Percentiles rank a stretch among this genome's conserved stretches.
Conservation (phyloP, 2,797 vertebrate genomes). For the Thamnophis elegans region DNA sequence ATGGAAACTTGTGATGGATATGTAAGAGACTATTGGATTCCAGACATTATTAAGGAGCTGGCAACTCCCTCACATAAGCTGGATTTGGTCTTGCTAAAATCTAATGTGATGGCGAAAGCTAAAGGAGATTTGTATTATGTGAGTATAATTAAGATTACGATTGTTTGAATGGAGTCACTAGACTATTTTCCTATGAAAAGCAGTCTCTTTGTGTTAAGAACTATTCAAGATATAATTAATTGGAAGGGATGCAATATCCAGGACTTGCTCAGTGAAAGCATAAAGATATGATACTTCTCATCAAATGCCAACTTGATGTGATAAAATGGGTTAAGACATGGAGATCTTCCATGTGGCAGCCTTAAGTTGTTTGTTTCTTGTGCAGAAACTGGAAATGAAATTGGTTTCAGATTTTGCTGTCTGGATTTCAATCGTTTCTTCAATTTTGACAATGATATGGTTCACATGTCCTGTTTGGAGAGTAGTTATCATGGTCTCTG, state of each 20-base stretch:
- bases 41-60: background rate
- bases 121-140: background rate
- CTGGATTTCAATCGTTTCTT: background rate
- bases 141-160: background rate
- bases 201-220: background rate
- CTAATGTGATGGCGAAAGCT: background rate
- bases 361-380: background rate
- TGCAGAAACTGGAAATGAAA: background rate
- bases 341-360: background rate
- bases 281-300: background rate
- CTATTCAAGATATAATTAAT: background rate
- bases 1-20: background rate
- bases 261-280: background rate
- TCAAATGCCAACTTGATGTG: background rate
- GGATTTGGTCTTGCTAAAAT: background rate
- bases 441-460: background rate
- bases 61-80: background rate
- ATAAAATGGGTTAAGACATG: background rate
- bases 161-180: background rate
- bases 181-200: background rate
- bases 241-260: background rate
- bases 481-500: background rate
- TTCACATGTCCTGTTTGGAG: background rate
- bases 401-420: background rate
- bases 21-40: background rate